These are phyloP conservation scores for Gonioctena quinquepunctata DNA, from an alignment of 1,140 invertebrate species.

Conservation along the genomic window DNA sequence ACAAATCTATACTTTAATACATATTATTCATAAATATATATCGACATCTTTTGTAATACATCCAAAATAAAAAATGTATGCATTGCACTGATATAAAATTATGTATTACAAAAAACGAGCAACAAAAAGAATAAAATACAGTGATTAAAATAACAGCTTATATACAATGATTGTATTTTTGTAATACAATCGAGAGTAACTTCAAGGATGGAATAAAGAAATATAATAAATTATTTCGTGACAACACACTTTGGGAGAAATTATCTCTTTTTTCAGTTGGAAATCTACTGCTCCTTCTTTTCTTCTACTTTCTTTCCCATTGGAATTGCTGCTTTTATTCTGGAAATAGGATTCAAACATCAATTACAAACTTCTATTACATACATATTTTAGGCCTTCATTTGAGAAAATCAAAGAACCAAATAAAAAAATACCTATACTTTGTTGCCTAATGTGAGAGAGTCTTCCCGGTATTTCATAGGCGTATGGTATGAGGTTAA, in stretches of 20 bases:
- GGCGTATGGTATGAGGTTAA: too few species aligned
- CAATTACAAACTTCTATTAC: too few species aligned
- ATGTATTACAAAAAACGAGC: conserved; percentile 32
- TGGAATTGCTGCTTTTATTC: conserved; percentile 87
- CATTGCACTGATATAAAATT: conserved; percentile 32
- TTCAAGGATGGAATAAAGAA: conserved; percentile 28
- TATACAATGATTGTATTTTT: conserved; percentile 37
- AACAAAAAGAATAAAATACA: conserved; percentile 29
- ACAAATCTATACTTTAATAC: conserved; percentile 29
- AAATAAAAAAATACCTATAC: too few species aligned
- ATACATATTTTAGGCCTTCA: too few species aligned
- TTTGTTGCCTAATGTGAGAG: too few species aligned
- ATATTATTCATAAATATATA: conserved; percentile 23
- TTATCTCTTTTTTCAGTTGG: conserved; percentile 7
- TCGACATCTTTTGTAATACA: conserved; percentile 30
- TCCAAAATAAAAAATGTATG: conserved; percentile 21
- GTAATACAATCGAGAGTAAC: conserved; percentile 12
- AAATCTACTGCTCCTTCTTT: conserved; percentile 83
- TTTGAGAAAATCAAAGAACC: too few species aligned
- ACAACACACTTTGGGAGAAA: conserved; percentile 9
- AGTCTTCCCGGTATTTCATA: too few species aligned
- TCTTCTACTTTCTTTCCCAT: conserved; percentile 84
- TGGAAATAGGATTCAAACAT: conserved; percentile 59
- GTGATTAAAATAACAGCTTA: conserved; percentile 33
- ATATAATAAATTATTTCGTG: conserved; percentile 26